Percentiles rank a stretch among this genome's conserved stretches.
These are phyloP conservation scores for Microctenopoma steveboyesi DNA, from an alignment of 2,797 vertebrate species.

Conservation along the genomic window DNA sequence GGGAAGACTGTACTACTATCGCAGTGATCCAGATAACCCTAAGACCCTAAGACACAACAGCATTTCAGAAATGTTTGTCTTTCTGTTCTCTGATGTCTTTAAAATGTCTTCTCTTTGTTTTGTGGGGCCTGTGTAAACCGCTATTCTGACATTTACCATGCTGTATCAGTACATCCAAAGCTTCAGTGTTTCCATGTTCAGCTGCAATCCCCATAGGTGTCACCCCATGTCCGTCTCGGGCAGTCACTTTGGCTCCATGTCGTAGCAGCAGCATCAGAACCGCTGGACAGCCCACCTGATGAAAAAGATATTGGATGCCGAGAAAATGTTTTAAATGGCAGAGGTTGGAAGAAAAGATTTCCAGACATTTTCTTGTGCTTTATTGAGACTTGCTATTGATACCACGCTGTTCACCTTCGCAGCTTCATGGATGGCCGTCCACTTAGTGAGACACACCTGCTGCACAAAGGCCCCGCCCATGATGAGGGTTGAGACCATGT, in stretches of 20 bases:
- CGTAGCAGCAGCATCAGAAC: constrained; percentile 85
- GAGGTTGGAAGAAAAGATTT: not conserved
- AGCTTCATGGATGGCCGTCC: constrained; percentile 91
- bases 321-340: not conserved
- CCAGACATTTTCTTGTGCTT: not conserved
- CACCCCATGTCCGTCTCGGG: constrained; percentile 84
- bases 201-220: constrained; percentile 87
- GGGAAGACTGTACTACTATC: not conserved
- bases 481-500: constrained; percentile 84
- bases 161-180: constrained; percentile 87
- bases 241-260: constrained; percentile 82
- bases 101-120: no score
- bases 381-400: not conserved
- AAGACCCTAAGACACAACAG: not conserved
- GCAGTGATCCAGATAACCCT: not conserved
- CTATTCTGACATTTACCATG: constrained; percentile 75
- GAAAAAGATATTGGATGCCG: not conserved
- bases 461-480: constrained; percentile 86
- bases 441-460: constrained; percentile 84
- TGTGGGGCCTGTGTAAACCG: no score
- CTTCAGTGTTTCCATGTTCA: constrained; percentile 84
- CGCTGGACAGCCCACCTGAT: constrained; percentile 79
- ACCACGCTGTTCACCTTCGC: constrained; percentile 78
- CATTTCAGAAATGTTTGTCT: not conserved
- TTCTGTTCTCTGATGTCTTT: no score